These are phyloP conservation scores for Oenanthe melanoleuca DNA, from an alignment of 2,113 vertebrate genomes.

Conservation along the genomic window DNA sequence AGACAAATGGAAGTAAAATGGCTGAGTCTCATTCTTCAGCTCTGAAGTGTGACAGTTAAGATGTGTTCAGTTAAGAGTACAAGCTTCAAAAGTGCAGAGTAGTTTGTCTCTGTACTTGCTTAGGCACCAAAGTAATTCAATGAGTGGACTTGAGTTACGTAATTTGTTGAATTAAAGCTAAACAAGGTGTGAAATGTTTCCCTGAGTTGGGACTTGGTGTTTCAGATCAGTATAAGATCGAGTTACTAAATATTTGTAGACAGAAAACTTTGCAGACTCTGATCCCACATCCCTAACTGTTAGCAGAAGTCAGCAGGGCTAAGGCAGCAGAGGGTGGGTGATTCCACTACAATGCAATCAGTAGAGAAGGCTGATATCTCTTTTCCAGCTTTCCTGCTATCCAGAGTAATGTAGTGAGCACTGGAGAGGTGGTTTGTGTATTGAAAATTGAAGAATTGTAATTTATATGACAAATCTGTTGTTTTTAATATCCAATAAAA, in stretches of 20 bases:
- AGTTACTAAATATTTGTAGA: neutral
- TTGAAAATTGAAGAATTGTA: neutral
- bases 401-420: fast-evolving
- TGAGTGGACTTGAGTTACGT: neutral
- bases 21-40: slow-evolving; percentile 4
- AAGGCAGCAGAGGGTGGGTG: neutral
- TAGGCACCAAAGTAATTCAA: neutral
- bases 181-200: neutral
- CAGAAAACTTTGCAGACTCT: neutral
- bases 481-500: neutral
- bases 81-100: neutral
- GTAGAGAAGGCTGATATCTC: neutral
- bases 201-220: neutral
- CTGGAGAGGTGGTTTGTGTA: neutral
- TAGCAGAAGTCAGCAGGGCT: neutral
- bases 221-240: neutral
- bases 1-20: slow-evolving; percentile 35
- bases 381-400: neutral
- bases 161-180: neutral
- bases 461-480: neutral
- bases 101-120: neutral
- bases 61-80: neutral
- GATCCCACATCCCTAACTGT: neutral
- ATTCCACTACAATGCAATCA: neutral
- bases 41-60: neutral